Evolutionary conservation across 1,140 invertebrate genomes (phyloP), one percentile per base, ranked within the genome.

Genomic region (Scaptodrosophila lebanonensis): DNA sequence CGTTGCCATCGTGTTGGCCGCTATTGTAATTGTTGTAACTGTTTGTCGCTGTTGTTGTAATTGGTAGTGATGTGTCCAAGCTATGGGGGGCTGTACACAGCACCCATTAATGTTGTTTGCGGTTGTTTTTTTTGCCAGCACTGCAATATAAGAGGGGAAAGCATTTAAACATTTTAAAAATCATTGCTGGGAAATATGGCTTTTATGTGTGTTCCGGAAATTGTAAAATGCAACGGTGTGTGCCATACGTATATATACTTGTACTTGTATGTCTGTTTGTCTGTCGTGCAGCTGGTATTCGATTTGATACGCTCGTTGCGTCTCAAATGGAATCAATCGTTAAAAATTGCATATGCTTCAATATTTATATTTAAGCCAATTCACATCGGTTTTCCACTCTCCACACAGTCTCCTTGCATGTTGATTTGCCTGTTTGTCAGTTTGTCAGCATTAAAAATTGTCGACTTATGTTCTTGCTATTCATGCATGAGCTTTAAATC

Each of bases 81-180:
- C 8, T 25, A 25, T 25, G 22, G 3, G 22, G 3, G 3, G 22
- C 8, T 25, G 8, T 25, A 8, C 8, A 4, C 3, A 25, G 8
- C 22, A 8, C 8, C 12, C 12, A 9, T 33, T 33, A 33, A 13
- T n/a, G 32, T 3, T 33, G 9, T 33, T 33, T 17, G 32, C 12
- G 11, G 38, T 8, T 47, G 32, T 20, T 33, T 33, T n/a, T 5
- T 5, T 33, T 50, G 30, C 17, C 35, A 29, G 47, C 17, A 16
- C 57, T 65, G 66, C 30, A 53, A 61, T 40, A 77, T 54, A 66
- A 59, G 75, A 66, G 52, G 59, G 18, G 38, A 54, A 44, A 40
- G 42, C 22, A 38, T 66, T 66, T 50, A 66, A 77, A 59, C 59
- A 59, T 51, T 59, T 47, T 40, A 22, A 51, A 62, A 65, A 54